Evolutionary conservation across 2,797 vertebrate species (phyloP), one percentile per base, ranked within the genome.

Genomic region (Cyclopterus lumpus): DNA sequence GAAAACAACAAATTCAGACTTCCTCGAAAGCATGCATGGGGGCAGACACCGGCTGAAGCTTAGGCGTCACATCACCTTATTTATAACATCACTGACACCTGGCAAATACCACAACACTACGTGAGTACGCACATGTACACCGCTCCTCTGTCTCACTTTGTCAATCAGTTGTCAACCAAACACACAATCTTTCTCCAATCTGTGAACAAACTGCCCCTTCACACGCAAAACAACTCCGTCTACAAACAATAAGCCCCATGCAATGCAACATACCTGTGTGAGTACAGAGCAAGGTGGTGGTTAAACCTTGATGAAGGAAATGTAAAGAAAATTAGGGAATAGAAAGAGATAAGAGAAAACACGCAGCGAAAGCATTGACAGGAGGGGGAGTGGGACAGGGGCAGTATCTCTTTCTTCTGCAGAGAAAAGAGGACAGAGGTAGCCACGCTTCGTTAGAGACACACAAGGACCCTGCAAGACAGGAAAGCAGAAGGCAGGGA

Each of bases 41-140:
- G 48, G 60, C 69, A 87, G 81, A 86, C 87, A 32, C 82, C 16
- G 49, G 46, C 78, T 67, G 54, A 64, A 78, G 71, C 65, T 1
- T 55, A 80, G 86, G 88, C 71, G 67, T 88, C 74, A 62, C 81
- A 73, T 51, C 72, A n/a, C 63, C 61, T 80, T 77, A 87, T 94
- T 93, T 92, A 93, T 90, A 70, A 88, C 86, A 82, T 92, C 82
- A 14, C 86, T 71, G 85, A 92, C 87, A 88, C 84, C 82, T 90
- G 93, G 79, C 72, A 92, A 93, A 94, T 95, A 91, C 93, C 90
- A 90, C 92, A 87, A 94, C 94, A 93, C 84, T 67, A 24, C 86
- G 92, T 28, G 73, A 93, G 86, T 77, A 84, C 55, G 75, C 76
- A 82, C 75, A 40, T 62, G 74, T 53, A 67, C 79, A 71, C 63